A percentile compares a stretch with the other conserved stretches of the same genome.
phyloP scores from a whole-genome alignment of 2,113 vertebrate species.

The Chionodraco myersi region DNA sequence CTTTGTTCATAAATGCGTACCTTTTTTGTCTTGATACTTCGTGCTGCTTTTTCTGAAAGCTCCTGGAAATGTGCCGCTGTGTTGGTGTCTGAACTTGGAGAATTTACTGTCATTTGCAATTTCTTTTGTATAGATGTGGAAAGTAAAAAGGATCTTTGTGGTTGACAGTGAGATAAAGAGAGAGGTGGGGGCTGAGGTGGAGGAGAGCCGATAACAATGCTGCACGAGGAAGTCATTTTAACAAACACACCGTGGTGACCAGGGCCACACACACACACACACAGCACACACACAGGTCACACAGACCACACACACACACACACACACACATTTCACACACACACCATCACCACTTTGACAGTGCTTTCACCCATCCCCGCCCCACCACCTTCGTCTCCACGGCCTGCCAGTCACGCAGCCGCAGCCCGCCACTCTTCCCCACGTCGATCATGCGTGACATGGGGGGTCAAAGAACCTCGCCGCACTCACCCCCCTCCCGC shows the following conservation, averaged over 20 bases:
- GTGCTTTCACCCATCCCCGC: slow-evolving; percentile 32
- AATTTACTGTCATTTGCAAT: slow-evolving; percentile 37
- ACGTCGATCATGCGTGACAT: slow-evolving; percentile 80
- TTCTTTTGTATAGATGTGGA: slow-evolving; percentile 5
- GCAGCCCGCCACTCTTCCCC: slow-evolving; percentile 61
- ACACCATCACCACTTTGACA: slow-evolving; percentile 39
- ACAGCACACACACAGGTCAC: slow-evolving; percentile 29
- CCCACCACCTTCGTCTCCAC: slow-evolving; percentile 48
- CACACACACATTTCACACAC: slow-evolving; percentile 33
- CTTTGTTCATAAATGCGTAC: slow-evolving; percentile 21
- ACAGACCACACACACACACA: slow-evolving; percentile 12
- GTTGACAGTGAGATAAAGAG: slow-evolving; percentile 20
- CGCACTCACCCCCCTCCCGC: slow-evolving; percentile 24
- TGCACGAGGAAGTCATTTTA: slow-evolving; percentile 74
- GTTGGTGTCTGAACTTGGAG: slow-evolving; percentile 24
- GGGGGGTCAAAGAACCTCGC: slow-evolving; percentile 64
- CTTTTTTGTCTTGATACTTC: slow-evolving; percentile 15
- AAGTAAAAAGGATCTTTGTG: slow-evolving; percentile 7
- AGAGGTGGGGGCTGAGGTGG: slow-evolving; percentile 29
- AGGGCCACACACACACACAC: slow-evolving; percentile 12
- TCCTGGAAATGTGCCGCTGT: slow-evolving; percentile 30
- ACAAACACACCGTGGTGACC: slow-evolving; percentile 67
- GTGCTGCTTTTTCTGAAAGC: slow-evolving; percentile 1
- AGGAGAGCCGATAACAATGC: slow-evolving; percentile 70
- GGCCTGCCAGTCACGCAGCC: slow-evolving; percentile 74